Evolutionary conservation across 2,888 invertebrate species (phyloP).

Genomic region (Dendrolimus houi): DNA sequence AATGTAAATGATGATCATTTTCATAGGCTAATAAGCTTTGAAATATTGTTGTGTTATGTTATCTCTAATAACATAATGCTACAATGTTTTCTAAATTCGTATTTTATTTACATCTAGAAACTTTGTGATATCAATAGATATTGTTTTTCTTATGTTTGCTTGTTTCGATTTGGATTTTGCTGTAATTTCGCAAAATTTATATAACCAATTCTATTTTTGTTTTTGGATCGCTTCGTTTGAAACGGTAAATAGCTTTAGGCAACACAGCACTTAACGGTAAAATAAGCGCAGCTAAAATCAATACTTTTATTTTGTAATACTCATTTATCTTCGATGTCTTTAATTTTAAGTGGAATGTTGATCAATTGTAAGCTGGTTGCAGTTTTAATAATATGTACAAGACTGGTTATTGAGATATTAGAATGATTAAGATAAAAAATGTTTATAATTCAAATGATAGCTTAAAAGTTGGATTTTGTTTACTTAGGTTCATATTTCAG

Average conservation of each 20-base stretch:
- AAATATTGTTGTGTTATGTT: constrained; percentile 44
- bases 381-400: too few species aligned
- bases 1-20: background rate
- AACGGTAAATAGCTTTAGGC: background rate
- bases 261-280: too few species aligned
- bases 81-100: constrained; percentile 26
- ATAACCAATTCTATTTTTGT: background rate
- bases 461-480: too few species aligned
- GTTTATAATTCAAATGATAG: too few species aligned
- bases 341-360: too few species aligned
- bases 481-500: too few species aligned
- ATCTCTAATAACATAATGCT: constrained; percentile 28
- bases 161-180: background rate
- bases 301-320: too few species aligned
- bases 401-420: too few species aligned
- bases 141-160: background rate
- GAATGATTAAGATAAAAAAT: too few species aligned
- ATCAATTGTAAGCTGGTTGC: too few species aligned
- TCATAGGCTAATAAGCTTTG: constrained; percentile 5
- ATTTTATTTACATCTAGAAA: constrained; percentile 3
- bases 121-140: constrained; percentile 1
- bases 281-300: too few species aligned
- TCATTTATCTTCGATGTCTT: too few species aligned
- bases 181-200: background rate
- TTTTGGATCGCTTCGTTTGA: background rate